A percentile compares a stretch with the other conserved stretches of the same genome.
phyloP scores from a whole-genome alignment of 2,888 invertebrate species.

The Platycnemis pennipes region DNA sequence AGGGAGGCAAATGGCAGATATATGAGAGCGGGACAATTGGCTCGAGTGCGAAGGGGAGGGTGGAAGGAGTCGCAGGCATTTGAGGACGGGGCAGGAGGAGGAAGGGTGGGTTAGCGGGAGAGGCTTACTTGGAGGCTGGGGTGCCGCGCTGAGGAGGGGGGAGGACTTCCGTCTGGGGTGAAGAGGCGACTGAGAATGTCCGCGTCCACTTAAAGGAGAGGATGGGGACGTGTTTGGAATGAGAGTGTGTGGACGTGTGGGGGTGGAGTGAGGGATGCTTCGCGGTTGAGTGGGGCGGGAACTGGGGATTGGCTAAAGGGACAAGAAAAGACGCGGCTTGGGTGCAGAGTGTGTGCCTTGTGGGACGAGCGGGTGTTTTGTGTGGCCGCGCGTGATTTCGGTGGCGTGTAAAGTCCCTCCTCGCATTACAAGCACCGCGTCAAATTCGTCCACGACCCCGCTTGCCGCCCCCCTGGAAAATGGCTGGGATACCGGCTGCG shows the following conservation, averaged over 20 bases:
- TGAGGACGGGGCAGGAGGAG: not conserved
- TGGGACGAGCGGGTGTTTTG: not conserved
- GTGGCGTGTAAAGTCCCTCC: not conserved
- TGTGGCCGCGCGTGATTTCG: not conserved
- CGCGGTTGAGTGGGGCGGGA: not conserved
- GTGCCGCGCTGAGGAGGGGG: not conserved
- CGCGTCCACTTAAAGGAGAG: not conserved
- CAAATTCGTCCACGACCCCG: not conserved
- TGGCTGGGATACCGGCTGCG: too few relatives aligned
- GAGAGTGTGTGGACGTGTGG: not conserved
- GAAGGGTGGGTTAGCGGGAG: too few relatives aligned
- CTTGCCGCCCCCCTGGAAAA: too few relatives aligned
- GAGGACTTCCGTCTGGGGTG: not conserved
- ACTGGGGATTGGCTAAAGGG: not conserved
- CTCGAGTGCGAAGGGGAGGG: not conserved
- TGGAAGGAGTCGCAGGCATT: not conserved
- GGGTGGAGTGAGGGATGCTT: too few relatives aligned
- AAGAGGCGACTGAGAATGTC: slow-evolving; percentile 21
- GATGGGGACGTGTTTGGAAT: slow-evolving; percentile 3
- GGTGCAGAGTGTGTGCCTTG: not conserved
- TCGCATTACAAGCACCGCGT: not conserved
- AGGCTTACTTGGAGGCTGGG: not conserved
- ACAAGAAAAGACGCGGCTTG: not conserved
- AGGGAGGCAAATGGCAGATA: not conserved
- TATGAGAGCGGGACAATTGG: not conserved